Base-by-base conservation (phyloP, 2,888 invertebrate genomes). In the Aspidapion aeneum region DNA sequence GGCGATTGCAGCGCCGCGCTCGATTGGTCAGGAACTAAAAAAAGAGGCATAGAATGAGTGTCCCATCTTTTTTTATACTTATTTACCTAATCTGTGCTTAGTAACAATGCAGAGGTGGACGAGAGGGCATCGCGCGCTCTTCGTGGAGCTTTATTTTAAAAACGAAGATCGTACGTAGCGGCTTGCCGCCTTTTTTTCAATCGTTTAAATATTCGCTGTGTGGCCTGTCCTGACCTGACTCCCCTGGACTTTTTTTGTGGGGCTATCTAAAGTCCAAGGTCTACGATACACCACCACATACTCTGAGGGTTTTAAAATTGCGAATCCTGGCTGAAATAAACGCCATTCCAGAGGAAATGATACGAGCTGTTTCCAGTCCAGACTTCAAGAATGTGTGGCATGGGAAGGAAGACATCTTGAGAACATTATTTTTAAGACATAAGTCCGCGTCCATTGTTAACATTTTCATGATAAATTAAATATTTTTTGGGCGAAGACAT, bases 291-390 rank as follows among this genome's bases (percentile, higher is more conserved):
- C 22, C 55, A 20, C 57, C 60, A 57, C 50, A 22, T 1, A 60
- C 21, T 50, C 50, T 60, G 57, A 60, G 51, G 17, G 57, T 21
- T 21, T 57, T 60, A 60, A 63, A 56, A 60, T 63, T 63, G 60
- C 50, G 51, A 63, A 63, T 63, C 60, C 57, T 50, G 60, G 35
- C 56, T 56, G 57, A 55, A 60, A 60, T 63, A 57, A 56, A 63
- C 49, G 59, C 55, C 55, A 59, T 58, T 63, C 63, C 63, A 52
- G 55, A 58, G 21, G 55, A 59, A 63, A 58, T 58, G 59, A 58
- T 62, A 62, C 35, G 58, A 62, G 58, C 22, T 58, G 58, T 58
- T 58, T 21, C 22, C 18, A n/a, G 58, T 57, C 21, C 18, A 57
- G 21, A 5, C 57, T 21, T 21, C 57, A 58, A 58, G 20, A 49